Conservation (phyloP, 2,888 invertebrate species). For the Platycheirus albimanus region DNA sequence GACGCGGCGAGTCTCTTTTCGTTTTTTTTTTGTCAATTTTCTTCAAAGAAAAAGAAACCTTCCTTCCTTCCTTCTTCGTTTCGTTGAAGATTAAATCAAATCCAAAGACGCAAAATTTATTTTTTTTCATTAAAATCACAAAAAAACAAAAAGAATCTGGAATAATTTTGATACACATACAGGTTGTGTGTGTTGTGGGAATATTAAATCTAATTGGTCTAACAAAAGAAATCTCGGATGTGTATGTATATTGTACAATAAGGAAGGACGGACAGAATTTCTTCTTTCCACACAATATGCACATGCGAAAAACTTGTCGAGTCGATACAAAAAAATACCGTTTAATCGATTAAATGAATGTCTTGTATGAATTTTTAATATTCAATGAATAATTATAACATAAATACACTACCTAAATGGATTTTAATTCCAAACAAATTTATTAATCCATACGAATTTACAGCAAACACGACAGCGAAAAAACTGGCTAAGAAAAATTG, state of each 20-base stretch:
- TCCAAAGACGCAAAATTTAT: slow-evolving; percentile 19
- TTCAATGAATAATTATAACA: slow-evolving; percentile 41
- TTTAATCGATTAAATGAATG: slow-evolving; percentile 38
- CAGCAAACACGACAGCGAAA: slow-evolving; percentile 72
- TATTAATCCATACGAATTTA: slow-evolving; percentile 60
- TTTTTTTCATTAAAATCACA: no score
- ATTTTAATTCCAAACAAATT: slow-evolving; percentile 50
- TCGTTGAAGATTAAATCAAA: slow-evolving; percentile 19
- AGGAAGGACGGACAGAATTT: not conserved
- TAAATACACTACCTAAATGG: slow-evolving; percentile 49
- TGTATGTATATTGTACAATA: slow-evolving; percentile 25
- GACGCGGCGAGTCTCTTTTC: slow-evolving; percentile 64
- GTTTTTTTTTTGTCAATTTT: slow-evolving; percentile 34
- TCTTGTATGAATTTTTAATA: slow-evolving; percentile 22
- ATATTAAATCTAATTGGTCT: slow-evolving; percentile 42
- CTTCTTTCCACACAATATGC: slow-evolving; percentile 38
- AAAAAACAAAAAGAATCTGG: slow-evolving; percentile 37
- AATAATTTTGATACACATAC: no score
- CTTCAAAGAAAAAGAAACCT: slow-evolving; percentile 11
- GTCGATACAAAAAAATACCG: slow-evolving; percentile 16
- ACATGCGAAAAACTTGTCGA: slow-evolving; percentile 25
- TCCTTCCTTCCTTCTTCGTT: slow-evolving; percentile 19
- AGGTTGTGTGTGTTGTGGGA: no score
- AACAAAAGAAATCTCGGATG: slow-evolving; percentile 25
- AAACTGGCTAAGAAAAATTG: slow-evolving; percentile 67